These are phyloP conservation scores for Phasia obesa DNA, from an alignment of 2,888 invertebrate genomes.

Conservation along the genomic window DNA sequence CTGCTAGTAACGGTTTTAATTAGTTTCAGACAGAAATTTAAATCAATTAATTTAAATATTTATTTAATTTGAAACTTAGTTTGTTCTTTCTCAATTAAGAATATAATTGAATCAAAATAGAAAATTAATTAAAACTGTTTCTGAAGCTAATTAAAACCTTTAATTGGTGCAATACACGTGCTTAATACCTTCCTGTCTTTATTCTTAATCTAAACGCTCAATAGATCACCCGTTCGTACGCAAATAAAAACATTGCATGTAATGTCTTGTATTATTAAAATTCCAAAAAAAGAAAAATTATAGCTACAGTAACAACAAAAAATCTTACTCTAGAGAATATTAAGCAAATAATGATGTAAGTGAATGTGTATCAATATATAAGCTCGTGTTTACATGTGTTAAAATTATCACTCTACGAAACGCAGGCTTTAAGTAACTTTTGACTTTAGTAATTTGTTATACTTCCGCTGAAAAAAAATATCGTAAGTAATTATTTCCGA, in stretches of 20 bases:
- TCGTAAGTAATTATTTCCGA: slow-evolving; percentile 68
- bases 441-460: slow-evolving; percentile 63
- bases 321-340: slow-evolving; percentile 46
- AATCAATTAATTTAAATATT: too few relatives aligned
- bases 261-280: slow-evolving; percentile 62
- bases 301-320: background rate
- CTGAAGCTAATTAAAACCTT: too few relatives aligned
- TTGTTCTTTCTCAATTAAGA: too few relatives aligned
- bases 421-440: slow-evolving; percentile 52
- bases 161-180: too few relatives aligned
- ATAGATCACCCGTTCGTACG: background rate
- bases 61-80: too few relatives aligned
- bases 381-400: background rate
- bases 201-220: background rate
- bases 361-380: background rate
- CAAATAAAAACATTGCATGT: slow-evolving; percentile 26
- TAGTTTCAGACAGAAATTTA: too few relatives aligned
- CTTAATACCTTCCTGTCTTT: too few relatives aligned
- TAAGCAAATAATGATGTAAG: slow-evolving; percentile 14
- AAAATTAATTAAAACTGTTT: too few relatives aligned
- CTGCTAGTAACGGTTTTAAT: too few relatives aligned
- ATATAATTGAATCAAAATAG: too few relatives aligned
- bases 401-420: slow-evolving; percentile 21
- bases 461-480: slow-evolving; percentile 59
- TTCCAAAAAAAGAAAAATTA: slow-evolving; percentile 41